Base-by-base conservation (phyloP, 64 coral and sea anemone genomes). In the Exaiptasia diaphana region DNA sequence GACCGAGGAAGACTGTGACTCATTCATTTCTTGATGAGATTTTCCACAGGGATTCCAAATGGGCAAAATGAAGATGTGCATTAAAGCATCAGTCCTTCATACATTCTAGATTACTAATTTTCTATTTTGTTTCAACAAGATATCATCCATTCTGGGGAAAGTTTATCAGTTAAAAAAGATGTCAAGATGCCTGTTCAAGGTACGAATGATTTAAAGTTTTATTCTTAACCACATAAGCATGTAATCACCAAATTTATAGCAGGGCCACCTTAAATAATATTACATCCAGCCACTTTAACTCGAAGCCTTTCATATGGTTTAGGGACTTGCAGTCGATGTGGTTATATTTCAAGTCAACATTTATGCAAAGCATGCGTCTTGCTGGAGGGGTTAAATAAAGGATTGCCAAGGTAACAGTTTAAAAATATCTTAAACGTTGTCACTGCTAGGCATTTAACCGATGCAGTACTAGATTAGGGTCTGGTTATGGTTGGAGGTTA, bases 131-230 rank as follows among this genome's bases (percentile, higher is more conserved):
- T 4, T 22, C 36, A 10, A 0, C 33, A 55, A 92, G 95, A 99
- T 59, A 93, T 99, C 21, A 99, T 99, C 39, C 85, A 99, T 32
- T 99, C 95, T 50, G 95, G 95, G 0, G 95, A 99, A 15, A 88
- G 95, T 62, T 70, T 99, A 24, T 92, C 74, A 14, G 90, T 99
- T 2, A 99, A 99, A 41, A 88, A 93, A 28, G 95, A 99, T 67
- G 95, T 99, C 0, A 99, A 85, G 30, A 89, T 99, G 95, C 95
- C 95, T 21, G 95, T 99, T 11, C 95, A 99, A 88, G 95, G 95
- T 99, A 64, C 35, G 77, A 52, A 12, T 52, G 10, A 52, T 52
- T 52, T 52, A n/a, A 12, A n/a, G 10, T 52, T 10, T 10, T 52
- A n/a, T 52, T n/a, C 49, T 52, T n/a, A 52, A n/a, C 49, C n/a